Evolutionary conservation across 1,140 invertebrate species (phyloP), one percentile per base, ranked within the genome.

Genomic region (Papilio polyxenes): DNA sequence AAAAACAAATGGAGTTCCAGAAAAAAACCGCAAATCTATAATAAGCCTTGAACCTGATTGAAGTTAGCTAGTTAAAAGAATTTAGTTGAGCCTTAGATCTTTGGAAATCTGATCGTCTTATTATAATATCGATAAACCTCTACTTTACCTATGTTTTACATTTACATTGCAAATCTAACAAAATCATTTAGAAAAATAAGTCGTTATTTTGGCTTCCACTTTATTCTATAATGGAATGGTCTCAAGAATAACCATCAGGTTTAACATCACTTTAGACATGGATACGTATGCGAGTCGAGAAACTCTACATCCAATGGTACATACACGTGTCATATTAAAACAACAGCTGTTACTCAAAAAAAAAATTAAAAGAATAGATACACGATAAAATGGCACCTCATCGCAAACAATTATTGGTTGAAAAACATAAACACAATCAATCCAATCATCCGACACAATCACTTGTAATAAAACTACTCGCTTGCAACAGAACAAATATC

Each of bases 111-210:
- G 88, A 89, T 91, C 90, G 88, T 89, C 91, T 92, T 94, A 91
- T 87, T 84, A 87, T 86, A 84, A 90, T 92, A 92, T 91, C 89
- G 89, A 93, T 92, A 93, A 91, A 92, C 91, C 89, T 87, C 92
- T 94, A 94, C 88, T 80, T 69, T 80, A 80, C 17, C 78, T 80
- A 80, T 80, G 84, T 90, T 89, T 90, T 91, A 92, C 85, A 86
- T 87, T 90, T 92, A 87, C 91, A 91, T 92, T 91, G 91, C 89
- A 90, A 93, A 91, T 91, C 90, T 93, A 94, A 94, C 92, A 94
- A 94, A 93, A 93, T 89, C 82, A 85, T 92, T 93, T 94, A 93
- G 92, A 94, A 94, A 94, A 94, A 94, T 93, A 94, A 94, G 91
- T 93, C 91, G 90, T 93, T 88, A 92, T 93, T 93, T 94, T 94